These are phyloP conservation scores for Cataglyphis rosenhaueri DNA, from an alignment of 2,888 invertebrate genomes.

Conservation along the genomic window DNA sequence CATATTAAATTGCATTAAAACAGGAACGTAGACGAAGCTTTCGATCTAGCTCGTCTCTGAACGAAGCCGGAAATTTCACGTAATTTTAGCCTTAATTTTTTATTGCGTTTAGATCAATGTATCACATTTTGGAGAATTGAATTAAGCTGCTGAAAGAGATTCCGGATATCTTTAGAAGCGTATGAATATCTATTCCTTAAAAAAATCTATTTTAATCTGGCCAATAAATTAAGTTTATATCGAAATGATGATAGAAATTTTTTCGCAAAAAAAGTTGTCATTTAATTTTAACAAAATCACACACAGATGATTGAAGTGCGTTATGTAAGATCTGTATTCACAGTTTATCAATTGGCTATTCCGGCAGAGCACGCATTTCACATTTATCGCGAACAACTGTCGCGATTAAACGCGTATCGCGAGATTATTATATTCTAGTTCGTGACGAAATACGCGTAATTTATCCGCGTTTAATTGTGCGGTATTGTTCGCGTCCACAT, in stretches of 20 bases:
- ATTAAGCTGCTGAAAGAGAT: neutral
- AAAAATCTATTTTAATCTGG: neutral
- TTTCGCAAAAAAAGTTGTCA: neutral
- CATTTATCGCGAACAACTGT: constrained; percentile 50
- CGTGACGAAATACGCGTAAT: constrained; percentile 48
- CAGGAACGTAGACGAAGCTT: constrained; percentile 37
- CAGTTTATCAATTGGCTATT: constrained; percentile 29
- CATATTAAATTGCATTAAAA: constrained; percentile 71
- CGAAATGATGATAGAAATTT: neutral
- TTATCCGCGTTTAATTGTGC: constrained; percentile 53
- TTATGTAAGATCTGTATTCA: neutral
- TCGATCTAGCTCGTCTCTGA: constrained; percentile 19
- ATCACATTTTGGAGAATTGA: neutral
- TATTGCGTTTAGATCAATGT: constrained; percentile 11
- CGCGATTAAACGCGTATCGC: constrained; percentile 42
- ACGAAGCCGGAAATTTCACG: constrained; percentile 19
- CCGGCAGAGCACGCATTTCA: constrained; percentile 20
- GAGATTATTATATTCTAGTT: constrained; percentile 49
- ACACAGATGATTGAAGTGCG: neutral
- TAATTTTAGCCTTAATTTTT: constrained; percentile 36
- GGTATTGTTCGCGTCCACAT: constrained; percentile 40
- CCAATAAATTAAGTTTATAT: neutral
- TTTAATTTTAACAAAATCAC: constrained; percentile 4
- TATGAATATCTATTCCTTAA: neutral
- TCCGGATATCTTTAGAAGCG: neutral